A percentile compares a stretch with the other conserved stretches of the same genome.
These are phyloP conservation scores for Delia radicum DNA, from an alignment of 1,140 invertebrate genomes.

Conservation along the genomic window DNA sequence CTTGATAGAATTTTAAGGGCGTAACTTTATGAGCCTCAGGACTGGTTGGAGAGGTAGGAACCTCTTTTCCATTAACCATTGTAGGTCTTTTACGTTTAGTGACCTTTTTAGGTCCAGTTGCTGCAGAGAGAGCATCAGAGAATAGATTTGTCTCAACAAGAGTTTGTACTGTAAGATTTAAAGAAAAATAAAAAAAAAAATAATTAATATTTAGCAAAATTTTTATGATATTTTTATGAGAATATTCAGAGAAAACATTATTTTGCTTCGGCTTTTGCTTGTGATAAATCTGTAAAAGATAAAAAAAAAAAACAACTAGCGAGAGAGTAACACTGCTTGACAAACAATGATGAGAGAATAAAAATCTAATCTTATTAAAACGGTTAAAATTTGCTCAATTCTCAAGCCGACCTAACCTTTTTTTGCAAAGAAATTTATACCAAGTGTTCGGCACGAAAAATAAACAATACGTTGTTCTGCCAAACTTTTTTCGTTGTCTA, in stretches of 20 bases:
- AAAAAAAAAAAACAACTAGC: background rate
- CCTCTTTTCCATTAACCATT: conserved; percentile 61
- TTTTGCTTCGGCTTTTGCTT: background rate
- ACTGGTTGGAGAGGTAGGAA: conserved; percentile 50
- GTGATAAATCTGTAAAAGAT: background rate
- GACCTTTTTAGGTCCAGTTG: conserved; percentile 69
- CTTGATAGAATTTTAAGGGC: conserved; percentile 86
- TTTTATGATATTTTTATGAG: background rate
- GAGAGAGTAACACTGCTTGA: no score
- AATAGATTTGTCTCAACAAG: conserved; percentile 89
- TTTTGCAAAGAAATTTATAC: no score
- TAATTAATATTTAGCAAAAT: background rate
- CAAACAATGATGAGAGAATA: no score
- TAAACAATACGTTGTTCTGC: no score
- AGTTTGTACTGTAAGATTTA: conserved; percentile 66
- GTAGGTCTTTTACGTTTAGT: conserved; percentile 74
- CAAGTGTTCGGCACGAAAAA: no score
- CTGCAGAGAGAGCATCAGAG: conserved; percentile 82
- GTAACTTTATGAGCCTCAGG: conserved; percentile 51
- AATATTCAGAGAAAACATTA: background rate
- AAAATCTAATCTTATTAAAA: no score
- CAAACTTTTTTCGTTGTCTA: no score
- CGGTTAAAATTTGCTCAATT: no score
- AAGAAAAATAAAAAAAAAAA: background rate
- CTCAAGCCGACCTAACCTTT: no score